Evolutionary conservation across 2,797 vertebrate species (phyloP).

Genomic region (Diplodus sargus): DNA sequence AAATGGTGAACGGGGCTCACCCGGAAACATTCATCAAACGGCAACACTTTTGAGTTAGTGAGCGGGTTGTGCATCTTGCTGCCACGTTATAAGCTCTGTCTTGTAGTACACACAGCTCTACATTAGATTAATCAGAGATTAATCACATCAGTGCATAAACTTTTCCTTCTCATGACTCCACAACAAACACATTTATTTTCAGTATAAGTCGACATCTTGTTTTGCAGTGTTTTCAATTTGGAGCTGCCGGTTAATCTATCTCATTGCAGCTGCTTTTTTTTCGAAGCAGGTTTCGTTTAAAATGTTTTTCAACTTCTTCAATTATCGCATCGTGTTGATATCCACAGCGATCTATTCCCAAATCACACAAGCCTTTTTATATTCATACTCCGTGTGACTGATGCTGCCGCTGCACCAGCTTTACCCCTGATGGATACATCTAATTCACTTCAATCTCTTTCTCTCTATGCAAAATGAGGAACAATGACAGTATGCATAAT

Average conservation of each 20-base stretch:
- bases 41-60: neutral
- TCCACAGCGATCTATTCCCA: slow-evolving; percentile 1
- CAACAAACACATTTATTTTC: neutral
- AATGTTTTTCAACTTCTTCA: neutral
- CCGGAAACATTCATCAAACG: neutral
- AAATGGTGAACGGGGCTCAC: neutral
- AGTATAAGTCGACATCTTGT: neutral
- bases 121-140: neutral
- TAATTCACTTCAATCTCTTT: slow-evolving; percentile 5
- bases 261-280: neutral
- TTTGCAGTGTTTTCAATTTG: neutral
- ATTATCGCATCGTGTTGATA: neutral
- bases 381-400: slow-evolving; percentile 11
- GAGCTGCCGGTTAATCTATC: neutral
- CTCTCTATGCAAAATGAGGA: neutral
- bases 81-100: neutral
- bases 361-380: neutral
- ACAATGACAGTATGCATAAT: neutral
- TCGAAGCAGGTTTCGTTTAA: neutral
- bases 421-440: slow-evolving; percentile 1
- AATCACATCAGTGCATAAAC: neutral
- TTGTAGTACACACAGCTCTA: neutral
- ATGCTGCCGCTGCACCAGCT: neutral
- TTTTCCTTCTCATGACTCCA: neutral
- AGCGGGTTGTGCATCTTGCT: neutral